A percentile compares a stretch with the other conserved stretches of the same genome.
phyloP scores from a whole-genome alignment of 2,113 vertebrate species.

The Erythrocercus mccallii region DNA sequence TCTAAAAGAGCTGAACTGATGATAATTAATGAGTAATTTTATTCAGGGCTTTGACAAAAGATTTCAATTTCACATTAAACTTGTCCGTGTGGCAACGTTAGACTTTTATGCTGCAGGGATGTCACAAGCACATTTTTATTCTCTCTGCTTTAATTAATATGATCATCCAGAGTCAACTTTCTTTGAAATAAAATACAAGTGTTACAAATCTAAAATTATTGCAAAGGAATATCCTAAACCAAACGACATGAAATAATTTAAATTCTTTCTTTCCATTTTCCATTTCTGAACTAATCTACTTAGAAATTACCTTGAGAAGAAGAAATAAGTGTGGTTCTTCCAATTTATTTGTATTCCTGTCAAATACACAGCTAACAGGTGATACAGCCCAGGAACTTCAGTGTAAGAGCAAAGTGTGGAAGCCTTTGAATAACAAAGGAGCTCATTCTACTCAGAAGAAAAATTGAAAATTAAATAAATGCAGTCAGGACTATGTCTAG shows the following conservation, averaged over 20 bases:
- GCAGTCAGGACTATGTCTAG: not conserved
- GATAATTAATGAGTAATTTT: conserved; percentile 58
- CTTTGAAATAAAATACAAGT: conserved; percentile 42
- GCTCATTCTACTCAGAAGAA: not conserved
- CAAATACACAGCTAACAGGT: not conserved
- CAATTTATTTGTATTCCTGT: not conserved
- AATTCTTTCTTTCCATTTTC: not conserved
- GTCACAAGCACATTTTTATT: conserved; percentile 40
- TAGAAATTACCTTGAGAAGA: not conserved
- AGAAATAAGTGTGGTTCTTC: not conserved
- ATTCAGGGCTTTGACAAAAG: conserved; percentile 31
- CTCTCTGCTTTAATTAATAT: conserved; percentile 11
- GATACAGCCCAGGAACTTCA: not conserved
- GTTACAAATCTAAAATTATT: conserved; percentile 37
- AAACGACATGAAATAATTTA: not conserved
- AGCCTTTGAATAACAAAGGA: not conserved
- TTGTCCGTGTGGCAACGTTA: conserved; percentile 33
- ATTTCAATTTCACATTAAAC: conserved; percentile 43
- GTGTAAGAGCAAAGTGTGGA: not conserved
- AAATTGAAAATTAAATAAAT: not conserved
- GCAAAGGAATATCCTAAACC: conserved; percentile 20
- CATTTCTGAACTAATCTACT: not conserved
- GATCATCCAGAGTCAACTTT: conserved; percentile 29
- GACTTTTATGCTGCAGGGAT: conserved; percentile 48
- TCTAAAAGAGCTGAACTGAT: conserved; percentile 37